Percentiles rank a stretch among this genome's conserved stretches.
Evolutionary conservation across 2,113 vertebrate genomes (phyloP).

Genomic region (Cervus canadensis): DNA sequence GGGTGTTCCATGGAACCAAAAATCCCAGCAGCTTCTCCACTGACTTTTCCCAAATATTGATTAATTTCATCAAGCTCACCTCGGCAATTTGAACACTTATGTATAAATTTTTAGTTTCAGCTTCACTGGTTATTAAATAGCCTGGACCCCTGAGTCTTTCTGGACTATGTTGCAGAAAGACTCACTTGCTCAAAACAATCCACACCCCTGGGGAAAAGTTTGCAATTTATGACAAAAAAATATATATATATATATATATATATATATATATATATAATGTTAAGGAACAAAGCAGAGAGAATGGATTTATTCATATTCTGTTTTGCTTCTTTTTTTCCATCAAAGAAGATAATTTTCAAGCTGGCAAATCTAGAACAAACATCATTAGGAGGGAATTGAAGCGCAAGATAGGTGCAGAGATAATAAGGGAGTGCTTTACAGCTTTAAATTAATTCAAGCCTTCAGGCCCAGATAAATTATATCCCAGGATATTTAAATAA

Average conservation of each 20-base stretch:
- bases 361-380: constrained; percentile 64
- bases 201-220: neutral
- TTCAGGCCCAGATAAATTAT: constrained; percentile 52
- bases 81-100: neutral
- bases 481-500: constrained; percentile 43
- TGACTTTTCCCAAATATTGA: neutral
- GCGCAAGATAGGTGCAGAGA: constrained; percentile 32
- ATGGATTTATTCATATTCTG: constrained; percentile 10
- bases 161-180: neutral
- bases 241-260: neutral
- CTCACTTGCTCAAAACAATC: neutral
- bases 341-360: constrained; percentile 63
- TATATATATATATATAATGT: neutral
- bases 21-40: neutral
- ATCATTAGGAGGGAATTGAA: constrained; percentile 51
- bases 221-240: constrained; percentile 17
- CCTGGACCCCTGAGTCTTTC: neutral
- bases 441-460: constrained; percentile 59
- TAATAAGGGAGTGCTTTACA: constrained; percentile 56
- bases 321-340: constrained; percentile 19
- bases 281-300: neutral
- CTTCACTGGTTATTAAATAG: neutral
- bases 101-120: neutral
- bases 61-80: neutral
- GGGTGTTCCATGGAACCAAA: neutral